These are phyloP conservation scores for Apteryx owenii DNA, from an alignment of 2,113 vertebrate species.

Conservation along the genomic window DNA sequence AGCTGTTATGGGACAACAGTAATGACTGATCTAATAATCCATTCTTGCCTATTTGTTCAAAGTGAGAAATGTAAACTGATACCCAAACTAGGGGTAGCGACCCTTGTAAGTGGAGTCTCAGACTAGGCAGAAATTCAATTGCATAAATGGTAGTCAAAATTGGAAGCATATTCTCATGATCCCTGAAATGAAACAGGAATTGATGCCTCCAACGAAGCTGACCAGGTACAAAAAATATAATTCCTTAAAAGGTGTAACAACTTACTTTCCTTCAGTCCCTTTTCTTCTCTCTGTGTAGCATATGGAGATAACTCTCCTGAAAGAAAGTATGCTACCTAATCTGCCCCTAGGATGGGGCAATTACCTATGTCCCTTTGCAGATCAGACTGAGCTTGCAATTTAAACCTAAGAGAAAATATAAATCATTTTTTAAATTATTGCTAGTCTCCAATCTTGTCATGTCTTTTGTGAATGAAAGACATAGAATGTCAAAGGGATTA, in stretches of 20 bases:
- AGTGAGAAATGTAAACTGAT: background rate
- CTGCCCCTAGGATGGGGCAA: background rate
- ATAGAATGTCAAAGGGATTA: background rate
- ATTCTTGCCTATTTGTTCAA: background rate
- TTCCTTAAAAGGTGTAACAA: background rate
- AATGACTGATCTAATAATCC: background rate
- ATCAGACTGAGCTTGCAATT: background rate
- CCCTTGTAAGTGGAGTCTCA: background rate
- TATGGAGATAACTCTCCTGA: background rate
- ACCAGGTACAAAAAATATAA: background rate
- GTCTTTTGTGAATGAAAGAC: background rate
- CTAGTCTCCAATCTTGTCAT: background rate
- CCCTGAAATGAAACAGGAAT: background rate
- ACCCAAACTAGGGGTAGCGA: fast-evolving
- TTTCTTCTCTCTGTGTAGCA: background rate
- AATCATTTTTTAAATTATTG: background rate
- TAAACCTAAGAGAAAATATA: background rate
- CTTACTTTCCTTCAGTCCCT: background rate
- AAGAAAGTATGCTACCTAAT: background rate
- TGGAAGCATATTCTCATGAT: background rate
- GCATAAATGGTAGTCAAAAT: background rate
- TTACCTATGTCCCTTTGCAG: background rate
- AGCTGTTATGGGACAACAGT: background rate
- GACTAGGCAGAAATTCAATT: background rate
- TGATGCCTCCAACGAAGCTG: background rate